phyloP scores from a whole-genome alignment of 2,888 invertebrate species.

The Leucophenga montana region DNA sequence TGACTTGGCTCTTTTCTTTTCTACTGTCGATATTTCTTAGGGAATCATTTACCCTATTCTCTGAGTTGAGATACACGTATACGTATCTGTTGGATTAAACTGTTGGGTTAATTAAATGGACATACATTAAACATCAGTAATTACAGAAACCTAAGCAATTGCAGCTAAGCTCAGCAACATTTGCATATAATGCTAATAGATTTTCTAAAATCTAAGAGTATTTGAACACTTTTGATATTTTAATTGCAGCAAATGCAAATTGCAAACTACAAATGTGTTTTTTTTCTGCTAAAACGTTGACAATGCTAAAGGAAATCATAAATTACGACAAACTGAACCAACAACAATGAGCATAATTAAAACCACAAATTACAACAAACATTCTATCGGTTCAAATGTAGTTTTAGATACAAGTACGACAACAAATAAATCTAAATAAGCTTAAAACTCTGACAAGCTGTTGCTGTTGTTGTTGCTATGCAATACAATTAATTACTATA shows the following conservation, averaged over 20 bases:
- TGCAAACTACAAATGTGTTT: not conserved
- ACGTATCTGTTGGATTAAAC: no score
- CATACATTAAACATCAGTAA: not conserved
- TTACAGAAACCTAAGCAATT: not conserved
- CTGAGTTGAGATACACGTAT: no score
- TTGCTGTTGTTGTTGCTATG: no score
- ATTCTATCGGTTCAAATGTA: no score
- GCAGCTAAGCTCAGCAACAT: not conserved
- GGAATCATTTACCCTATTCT: no score
- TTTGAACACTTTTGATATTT: not conserved
- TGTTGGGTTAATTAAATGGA: not conserved
- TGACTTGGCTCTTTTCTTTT: no score
- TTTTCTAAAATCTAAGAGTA: not conserved
- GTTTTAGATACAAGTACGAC: no score
- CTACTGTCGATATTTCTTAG: no score
- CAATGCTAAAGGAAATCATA: constrained; percentile 19
- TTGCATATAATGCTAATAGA: not conserved
- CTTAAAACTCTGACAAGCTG: not conserved
- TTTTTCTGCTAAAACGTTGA: not conserved
- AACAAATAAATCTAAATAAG: no score
- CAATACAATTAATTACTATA: no score
- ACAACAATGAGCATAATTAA: constrained; percentile 12
- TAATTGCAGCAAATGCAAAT: constrained; percentile 3
- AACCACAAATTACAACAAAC: not conserved
- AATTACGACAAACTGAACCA: constrained; percentile 8